These are phyloP conservation scores for Climacteris rufus DNA, from an alignment of 2,113 vertebrate genomes.

Conservation along the genomic window DNA sequence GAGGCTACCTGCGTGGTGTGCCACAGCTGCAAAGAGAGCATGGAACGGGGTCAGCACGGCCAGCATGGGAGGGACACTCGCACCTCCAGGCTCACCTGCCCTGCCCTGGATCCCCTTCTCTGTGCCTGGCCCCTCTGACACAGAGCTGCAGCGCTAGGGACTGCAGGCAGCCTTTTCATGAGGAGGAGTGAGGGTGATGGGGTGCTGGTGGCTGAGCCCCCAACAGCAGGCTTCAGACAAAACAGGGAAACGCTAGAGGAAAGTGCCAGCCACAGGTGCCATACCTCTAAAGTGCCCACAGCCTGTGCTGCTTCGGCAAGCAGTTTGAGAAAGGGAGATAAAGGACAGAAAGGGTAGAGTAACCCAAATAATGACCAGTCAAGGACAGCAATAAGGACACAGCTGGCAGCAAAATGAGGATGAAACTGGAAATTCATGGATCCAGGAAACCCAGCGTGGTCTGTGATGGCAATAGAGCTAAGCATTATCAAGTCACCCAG, in stretches of 20 bases:
- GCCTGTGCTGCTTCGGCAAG: background rate
- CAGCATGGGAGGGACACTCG: background rate
- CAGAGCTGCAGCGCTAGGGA: fast-evolving
- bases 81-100: background rate
- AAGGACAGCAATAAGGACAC: constrained; percentile 26
- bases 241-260: background rate
- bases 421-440: background rate
- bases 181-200: background rate
- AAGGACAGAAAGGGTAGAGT: background rate
- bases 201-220: background rate
- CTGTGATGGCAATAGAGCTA: background rate
- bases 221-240: background rate
- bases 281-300: background rate
- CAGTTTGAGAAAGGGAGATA: background rate
- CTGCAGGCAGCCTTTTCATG: fast-evolving
- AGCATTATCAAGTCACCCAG: background rate
- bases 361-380: constrained; percentile 4
- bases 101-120: background rate
- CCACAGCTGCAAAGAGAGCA: constrained; percentile 40
- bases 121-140: background rate
- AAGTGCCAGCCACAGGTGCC: background rate
- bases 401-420: background rate
- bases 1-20: constrained; percentile 28
- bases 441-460: background rate
- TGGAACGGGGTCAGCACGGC: background rate